These are phyloP conservation scores for Sylvilagus bachmani DNA, from an alignment of 2,113 vertebrate species.

Conservation along the genomic window DNA sequence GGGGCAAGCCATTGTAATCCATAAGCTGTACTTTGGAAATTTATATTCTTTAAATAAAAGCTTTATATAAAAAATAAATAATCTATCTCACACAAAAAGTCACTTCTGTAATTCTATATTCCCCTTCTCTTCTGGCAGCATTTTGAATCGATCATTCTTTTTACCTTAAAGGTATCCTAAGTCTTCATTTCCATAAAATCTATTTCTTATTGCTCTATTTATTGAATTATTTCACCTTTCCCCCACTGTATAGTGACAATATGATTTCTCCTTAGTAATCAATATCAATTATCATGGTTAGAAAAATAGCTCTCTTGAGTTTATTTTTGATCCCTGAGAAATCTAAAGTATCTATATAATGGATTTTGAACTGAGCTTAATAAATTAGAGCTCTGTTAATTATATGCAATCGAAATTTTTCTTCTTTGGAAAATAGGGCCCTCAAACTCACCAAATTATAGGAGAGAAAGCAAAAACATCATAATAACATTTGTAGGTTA, in stretches of 20 bases:
- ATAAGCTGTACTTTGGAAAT: too few species aligned
- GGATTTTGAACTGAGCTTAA: neutral
- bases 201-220: neutral
- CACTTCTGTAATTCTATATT: neutral
- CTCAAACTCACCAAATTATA: neutral
- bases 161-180: neutral
- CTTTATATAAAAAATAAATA: too few species aligned
- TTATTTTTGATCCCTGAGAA: constrained; percentile 6
- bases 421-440: neutral
- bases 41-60: too few species aligned
- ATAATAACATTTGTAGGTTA: neutral
- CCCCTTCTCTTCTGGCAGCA: neutral
- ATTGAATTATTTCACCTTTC: neutral
- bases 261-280: neutral
- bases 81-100: neutral
- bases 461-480: neutral
- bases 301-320: neutral
- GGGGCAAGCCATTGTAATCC: too few species aligned
- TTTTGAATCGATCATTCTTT: neutral
- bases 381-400: neutral
- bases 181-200: neutral
- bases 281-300: neutral
- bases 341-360: neutral
- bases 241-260: neutral
- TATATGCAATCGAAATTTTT: neutral